Evolutionary conservation across 2,888 invertebrate genomes (phyloP).

Genomic region (Rotaria sp.): DNA sequence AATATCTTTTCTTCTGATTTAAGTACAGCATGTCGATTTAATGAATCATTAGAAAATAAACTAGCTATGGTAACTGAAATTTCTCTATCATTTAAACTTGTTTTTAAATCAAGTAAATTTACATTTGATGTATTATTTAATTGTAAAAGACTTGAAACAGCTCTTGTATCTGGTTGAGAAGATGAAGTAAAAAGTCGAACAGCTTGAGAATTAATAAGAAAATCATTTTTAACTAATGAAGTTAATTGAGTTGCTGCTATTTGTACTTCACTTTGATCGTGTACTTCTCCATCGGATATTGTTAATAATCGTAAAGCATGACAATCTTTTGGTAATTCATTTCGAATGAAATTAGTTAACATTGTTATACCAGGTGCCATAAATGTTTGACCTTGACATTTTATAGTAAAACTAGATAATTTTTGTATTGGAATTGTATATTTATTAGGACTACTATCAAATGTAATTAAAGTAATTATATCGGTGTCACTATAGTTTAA

Average conservation of each 20-base stretch:
- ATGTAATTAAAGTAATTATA: background rate
- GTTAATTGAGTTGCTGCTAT: background rate
- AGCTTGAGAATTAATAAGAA: background rate
- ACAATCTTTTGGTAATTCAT: background rate
- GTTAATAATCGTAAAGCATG: background rate
- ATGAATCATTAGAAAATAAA: background rate
- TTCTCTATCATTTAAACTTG: background rate
- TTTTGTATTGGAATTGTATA: background rate
- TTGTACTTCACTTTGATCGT: background rate
- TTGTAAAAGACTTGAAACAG: conserved; percentile 13
- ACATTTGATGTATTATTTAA: background rate
- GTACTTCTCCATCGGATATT: background rate
- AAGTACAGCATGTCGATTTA: background rate
- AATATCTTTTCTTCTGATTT: background rate
- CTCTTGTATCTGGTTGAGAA: background rate
- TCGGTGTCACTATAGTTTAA: background rate
- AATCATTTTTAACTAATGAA: background rate
- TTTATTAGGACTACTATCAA: background rate
- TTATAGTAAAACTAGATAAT: background rate
- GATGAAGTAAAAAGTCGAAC: background rate
- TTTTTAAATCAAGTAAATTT: background rate
- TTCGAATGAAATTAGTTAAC: background rate
- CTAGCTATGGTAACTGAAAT: background rate
- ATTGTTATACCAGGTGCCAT: background rate
- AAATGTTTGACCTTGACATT: background rate